Conservation (phyloP, 1,140 invertebrate species). For the Drosophila nigrodunni region DNA sequence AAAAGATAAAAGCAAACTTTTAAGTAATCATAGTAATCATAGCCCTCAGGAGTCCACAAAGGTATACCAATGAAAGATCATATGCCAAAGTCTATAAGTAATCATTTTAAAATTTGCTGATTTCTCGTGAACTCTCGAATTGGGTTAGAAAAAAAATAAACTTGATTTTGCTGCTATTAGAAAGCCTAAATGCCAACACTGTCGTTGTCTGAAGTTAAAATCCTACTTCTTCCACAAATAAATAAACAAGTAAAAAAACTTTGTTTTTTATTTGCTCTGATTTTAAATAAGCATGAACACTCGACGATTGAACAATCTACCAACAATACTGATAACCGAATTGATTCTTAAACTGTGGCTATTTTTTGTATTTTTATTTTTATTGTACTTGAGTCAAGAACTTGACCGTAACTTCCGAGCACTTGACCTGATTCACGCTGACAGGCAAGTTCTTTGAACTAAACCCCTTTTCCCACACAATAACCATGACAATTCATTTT, state of each 20-base stretch:
- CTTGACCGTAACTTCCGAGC: slow-evolving; percentile 24
- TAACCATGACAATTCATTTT: slow-evolving; percentile 28
- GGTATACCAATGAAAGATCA: no score
- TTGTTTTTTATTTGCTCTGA: neutral
- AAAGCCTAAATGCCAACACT: no score
- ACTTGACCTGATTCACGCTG: slow-evolving; percentile 28
- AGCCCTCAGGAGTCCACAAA: no score
- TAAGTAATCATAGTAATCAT: no score
- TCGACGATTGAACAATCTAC: neutral
- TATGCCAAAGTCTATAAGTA: no score
- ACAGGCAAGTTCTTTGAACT: slow-evolving; percentile 22
- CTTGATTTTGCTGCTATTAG: no score
- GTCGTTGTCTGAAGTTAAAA: neutral
- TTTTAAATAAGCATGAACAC: slow-evolving; percentile 3
- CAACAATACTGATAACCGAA: slow-evolving; percentile 7
- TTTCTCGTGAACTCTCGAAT: no score
- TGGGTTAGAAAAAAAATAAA: no score
- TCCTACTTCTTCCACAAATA: neutral
- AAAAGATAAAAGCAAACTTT: no score
- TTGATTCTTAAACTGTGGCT: slow-evolving; percentile 13
- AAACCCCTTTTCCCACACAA: neutral
- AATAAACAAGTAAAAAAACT: neutral
- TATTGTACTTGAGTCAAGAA: slow-evolving; percentile 11
- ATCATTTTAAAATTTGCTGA: no score
- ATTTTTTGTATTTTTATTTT: neutral